These are phyloP conservation scores for Allacma fusca DNA, from an alignment of 2,888 invertebrate species.

Conservation along the genomic window DNA sequence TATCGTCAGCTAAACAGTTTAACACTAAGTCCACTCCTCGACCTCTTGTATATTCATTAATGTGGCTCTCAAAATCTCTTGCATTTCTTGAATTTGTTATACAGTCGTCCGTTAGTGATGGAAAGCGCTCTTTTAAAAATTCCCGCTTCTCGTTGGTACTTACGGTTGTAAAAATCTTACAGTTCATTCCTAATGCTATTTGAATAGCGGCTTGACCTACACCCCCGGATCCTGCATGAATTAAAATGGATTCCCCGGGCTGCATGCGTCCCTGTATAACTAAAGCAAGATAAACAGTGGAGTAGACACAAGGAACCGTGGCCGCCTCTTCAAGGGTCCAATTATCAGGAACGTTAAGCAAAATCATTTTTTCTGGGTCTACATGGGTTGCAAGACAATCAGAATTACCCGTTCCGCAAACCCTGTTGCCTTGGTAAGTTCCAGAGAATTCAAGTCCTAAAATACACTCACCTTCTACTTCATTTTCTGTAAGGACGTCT, in stretches of 20 bases:
- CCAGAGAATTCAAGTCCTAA: slow-evolving; percentile 72
- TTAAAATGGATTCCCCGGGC: slow-evolving; percentile 66
- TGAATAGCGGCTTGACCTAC: slow-evolving; percentile 82
- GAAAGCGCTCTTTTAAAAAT: slow-evolving; percentile 87
- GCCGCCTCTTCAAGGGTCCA: slow-evolving; percentile 74
- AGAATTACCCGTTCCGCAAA: slow-evolving; percentile 66
- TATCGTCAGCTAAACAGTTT: slow-evolving; percentile 70
- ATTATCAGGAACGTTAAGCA: slow-evolving; percentile 69
- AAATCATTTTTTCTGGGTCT: slow-evolving; percentile 66
- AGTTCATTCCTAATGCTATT: slow-evolving; percentile 72
- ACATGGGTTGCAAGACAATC: slow-evolving; percentile 69
- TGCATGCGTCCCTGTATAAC: slow-evolving; percentile 69
- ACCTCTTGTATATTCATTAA: slow-evolving; percentile 67
- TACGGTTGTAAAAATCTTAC: slow-evolving; percentile 77
- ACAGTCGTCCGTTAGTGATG: slow-evolving; percentile 70
- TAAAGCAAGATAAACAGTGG: slow-evolving; percentile 72
- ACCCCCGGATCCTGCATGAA: slow-evolving; percentile 75
- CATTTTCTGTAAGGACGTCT: slow-evolving; percentile 75
- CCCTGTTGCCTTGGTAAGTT: slow-evolving; percentile 63
- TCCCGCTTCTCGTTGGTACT: slow-evolving; percentile 80
- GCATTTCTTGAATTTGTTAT: slow-evolving; percentile 76
- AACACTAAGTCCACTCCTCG: slow-evolving; percentile 69
- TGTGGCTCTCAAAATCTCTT: slow-evolving; percentile 67
- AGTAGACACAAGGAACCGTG: slow-evolving; percentile 73
- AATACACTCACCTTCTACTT: slow-evolving; percentile 67